Conservation (phyloP, 37 sponge, comb jelly and placozoan species). For the Eunapius fragilis region DNA sequence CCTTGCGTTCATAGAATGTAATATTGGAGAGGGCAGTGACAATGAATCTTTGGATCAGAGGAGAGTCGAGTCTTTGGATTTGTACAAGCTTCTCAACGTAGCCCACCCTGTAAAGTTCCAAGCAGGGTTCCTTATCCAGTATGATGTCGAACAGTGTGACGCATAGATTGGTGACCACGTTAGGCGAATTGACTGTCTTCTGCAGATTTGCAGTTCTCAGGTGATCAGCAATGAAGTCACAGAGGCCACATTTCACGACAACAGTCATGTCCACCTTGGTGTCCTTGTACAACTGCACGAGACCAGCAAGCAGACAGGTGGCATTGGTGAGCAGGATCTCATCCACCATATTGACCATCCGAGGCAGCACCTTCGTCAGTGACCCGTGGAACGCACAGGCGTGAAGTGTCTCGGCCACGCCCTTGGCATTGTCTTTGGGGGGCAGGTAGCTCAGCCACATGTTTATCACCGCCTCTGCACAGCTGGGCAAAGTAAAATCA, state of each 20-base stretch:
- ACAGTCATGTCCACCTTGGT: conserved; percentile 14
- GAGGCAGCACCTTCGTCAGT: conserved; percentile 14
- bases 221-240: background rate
- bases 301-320: conserved; percentile 22
- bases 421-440: conserved; percentile 12
- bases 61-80: conserved; percentile 3
- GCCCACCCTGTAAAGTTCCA: conserved; percentile 34
- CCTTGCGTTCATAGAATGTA: conserved; percentile 54
- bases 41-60: conserved; percentile 22
- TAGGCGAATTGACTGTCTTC: background rate
- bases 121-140: conserved; percentile 61
- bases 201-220: conserved; percentile 6
- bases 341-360: background rate
- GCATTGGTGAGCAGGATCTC: background rate
- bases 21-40: conserved; percentile 79
- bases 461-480: conserved; percentile 9
- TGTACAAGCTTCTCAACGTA: conserved; percentile 44
- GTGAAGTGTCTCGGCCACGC: background rate
- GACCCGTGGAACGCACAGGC: conserved; percentile 24
- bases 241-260: conserved; percentile 15
- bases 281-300: conserved; percentile 27
- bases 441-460: conserved; percentile 33
- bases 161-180: conserved; percentile 58
- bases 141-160: conserved; percentile 68
- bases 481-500: conserved; percentile 2